Conservation (phyloP, 2,888 invertebrate genomes). For the Cancer borealis region DNA sequence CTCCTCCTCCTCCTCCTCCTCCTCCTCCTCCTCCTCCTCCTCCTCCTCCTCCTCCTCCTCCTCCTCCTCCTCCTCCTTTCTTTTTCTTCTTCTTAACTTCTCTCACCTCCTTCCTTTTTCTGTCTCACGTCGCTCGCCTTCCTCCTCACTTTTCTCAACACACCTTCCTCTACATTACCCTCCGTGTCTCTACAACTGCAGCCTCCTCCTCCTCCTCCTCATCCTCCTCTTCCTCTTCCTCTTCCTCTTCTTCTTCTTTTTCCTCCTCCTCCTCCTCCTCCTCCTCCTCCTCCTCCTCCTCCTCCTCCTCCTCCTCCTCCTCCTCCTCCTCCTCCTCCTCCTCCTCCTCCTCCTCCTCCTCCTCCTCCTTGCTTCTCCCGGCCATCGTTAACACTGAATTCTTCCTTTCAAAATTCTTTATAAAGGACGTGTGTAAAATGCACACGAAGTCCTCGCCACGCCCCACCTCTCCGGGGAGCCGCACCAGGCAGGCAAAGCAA, state of each 20-base stretch:
- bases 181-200: constrained; percentile 31
- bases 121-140: constrained; percentile 36
- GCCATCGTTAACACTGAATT: constrained; percentile 33
- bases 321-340: not conserved
- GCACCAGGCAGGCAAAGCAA: not conserved
- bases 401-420: constrained; percentile 29
- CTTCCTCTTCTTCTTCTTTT: not conserved
- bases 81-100: not conserved
- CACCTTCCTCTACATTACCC: not conserved
- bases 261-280: constrained; percentile 1
- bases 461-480: not conserved
- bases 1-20: not conserved
- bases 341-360: not conserved
- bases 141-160: constrained; percentile 8
- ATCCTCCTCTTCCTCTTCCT: not conserved
- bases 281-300: constrained; percentile 15
- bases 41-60: not conserved
- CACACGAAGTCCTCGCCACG: not conserved
- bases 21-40: not conserved
- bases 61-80: not conserved
- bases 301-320: not conserved
- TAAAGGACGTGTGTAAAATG: constrained; percentile 24
- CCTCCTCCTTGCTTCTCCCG: not conserved
- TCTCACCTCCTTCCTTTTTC: constrained; percentile 2
- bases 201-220: constrained; percentile 1